phyloP scores from a whole-genome alignment of 2,888 invertebrate genomes.

The Lasioglossum calceatum region DNA sequence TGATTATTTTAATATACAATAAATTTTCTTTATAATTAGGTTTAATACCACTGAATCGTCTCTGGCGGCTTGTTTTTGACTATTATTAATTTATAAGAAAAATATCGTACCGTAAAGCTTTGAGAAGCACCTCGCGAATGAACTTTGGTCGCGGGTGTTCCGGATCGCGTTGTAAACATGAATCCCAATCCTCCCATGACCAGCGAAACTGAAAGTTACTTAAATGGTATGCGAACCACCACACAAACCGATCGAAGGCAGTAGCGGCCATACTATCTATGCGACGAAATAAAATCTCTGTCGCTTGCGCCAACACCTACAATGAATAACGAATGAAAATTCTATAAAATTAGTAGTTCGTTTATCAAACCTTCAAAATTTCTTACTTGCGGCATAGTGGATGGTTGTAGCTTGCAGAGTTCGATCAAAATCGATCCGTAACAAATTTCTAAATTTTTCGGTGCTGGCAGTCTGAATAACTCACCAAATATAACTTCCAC shows the following conservation, averaged over 20 bases:
- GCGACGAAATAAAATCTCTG: constrained; percentile 97
- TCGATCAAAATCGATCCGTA: constrained; percentile 98
- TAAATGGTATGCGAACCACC: constrained; percentile 99
- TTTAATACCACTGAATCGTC: background rate
- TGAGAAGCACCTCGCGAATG: constrained; percentile 95
- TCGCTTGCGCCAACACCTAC: constrained; percentile 96
- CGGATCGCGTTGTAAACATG: constrained; percentile 92
- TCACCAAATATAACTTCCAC: constrained; percentile 98
- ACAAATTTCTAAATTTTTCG: constrained; percentile 95
- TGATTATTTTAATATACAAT: background rate
- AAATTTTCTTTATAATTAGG: background rate
- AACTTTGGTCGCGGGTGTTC: constrained; percentile 98
- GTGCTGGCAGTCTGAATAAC: constrained; percentile 95
- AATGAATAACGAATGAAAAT: constrained; percentile 38
- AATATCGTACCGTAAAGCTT: constrained; percentile 91
- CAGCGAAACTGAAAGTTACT: constrained; percentile 99
- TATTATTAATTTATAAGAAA: background rate
- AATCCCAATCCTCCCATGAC: constrained; percentile 99
- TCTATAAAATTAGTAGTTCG: background rate
- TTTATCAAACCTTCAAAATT: background rate
- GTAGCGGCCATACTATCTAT: constrained; percentile 99
- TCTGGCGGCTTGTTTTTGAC: too few species aligned
- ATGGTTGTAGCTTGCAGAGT: constrained; percentile 97
- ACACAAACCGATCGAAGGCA: constrained; percentile 97
- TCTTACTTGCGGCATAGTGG: constrained; percentile 95